Base-by-base conservation (phyloP, 2,113 vertebrate species). In the Sapayoa aenigma region DNA sequence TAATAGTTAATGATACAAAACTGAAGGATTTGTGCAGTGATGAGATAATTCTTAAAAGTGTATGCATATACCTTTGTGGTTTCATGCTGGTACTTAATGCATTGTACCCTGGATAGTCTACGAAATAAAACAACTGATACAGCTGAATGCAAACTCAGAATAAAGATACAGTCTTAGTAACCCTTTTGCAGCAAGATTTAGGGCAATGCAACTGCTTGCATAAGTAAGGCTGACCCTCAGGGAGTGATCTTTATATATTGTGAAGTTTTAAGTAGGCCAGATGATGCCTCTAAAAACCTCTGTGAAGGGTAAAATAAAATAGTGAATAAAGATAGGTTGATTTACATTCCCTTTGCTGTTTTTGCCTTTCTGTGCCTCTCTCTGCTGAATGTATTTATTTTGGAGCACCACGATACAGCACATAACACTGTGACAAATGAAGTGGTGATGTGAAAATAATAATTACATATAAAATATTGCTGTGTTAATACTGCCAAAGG, bases 201-300 rank as follows among this genome's bases (percentile, higher is more conserved):
- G 93, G 91, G 74, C 90, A 92, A 1, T 46, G 16, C 30, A 74
- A 56, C 30, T 82, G 23, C 71, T 85, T 93, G 68, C 76, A 17
- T 83, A 92, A 92, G 60, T 67, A 75, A 89, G 69, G 59, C 76
- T 92, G 76, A 68, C 82, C 82, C 79, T 94, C 27, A 39, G 95
- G 92, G 92, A 93, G 55, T 33, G 41, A 93, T 60, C 65, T 83
- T 69, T 72, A 3, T 52, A 10, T 73, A 37, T 27, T 75, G 42
- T 55, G 9, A 78, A 79, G 46, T 74, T 72, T 71, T 59, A 94
- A 94, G 49, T 94, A 96, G 95, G 95, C n/a, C 92, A 87, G 37
- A 25, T 49, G 41, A 62, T 14, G 33, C 46, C 21, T 81, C 87
- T 52, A 49, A 68, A 91, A 93, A 58, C 4, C 24, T 83, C 42